Conservation (phyloP, 23 tunicate species). For the Ciona savignyi region DNA sequence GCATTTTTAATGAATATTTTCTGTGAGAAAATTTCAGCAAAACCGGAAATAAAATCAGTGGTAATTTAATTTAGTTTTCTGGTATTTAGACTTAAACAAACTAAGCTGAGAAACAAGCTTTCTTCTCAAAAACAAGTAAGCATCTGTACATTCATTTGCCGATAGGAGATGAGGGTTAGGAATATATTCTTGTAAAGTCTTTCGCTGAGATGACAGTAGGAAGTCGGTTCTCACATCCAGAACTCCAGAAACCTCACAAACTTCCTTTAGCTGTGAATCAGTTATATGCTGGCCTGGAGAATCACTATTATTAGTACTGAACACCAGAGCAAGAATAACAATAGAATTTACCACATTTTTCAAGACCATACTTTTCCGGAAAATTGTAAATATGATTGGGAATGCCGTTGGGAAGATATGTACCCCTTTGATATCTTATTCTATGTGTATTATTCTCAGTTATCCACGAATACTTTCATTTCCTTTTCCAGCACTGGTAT, state of each 20-base stretch:
- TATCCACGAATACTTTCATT: slow-evolving; percentile 15
- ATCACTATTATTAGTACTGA: no score
- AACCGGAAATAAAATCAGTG: no score
- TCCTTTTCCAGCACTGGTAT: slow-evolving; percentile 19
- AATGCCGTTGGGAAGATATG: slow-evolving; percentile 8
- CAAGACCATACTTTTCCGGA: slow-evolving; percentile 17
- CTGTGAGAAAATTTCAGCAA: no score
- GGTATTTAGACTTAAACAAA: no score
- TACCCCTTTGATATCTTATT: slow-evolving; percentile 4
- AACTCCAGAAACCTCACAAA: slow-evolving; percentile 6
- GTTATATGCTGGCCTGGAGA: background rate
- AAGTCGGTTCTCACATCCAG: no score
- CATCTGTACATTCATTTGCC: slow-evolving; percentile 2
- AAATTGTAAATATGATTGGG: slow-evolving; percentile 12
- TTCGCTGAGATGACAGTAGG: no score
- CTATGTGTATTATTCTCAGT: slow-evolving; percentile 20
- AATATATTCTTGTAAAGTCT: background rate
- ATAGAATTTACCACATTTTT: slow-evolving; percentile 19
- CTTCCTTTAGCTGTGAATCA: slow-evolving; percentile 1
- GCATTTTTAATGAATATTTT: no score
- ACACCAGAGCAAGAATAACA: background rate
- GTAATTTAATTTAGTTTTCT: no score
- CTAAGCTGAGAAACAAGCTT: background rate
- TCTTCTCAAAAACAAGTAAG: slow-evolving; percentile 5
- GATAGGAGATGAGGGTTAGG: background rate